phyloP scores from a whole-genome alignment of 1,140 invertebrate species.

The Mycetomoellerius zeteki region DNA sequence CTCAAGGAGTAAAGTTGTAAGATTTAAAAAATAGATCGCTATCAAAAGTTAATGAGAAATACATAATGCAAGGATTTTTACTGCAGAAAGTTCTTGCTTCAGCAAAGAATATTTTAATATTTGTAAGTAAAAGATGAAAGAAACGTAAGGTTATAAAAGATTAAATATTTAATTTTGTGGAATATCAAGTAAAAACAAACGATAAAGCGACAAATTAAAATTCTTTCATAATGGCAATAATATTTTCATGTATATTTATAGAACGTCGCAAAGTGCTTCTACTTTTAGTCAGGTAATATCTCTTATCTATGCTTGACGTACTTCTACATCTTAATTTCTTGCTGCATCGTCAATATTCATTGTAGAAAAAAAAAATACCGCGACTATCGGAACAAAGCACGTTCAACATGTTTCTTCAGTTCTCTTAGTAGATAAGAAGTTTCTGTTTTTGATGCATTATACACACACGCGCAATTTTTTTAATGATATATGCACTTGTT shows the following conservation, averaged over 20 bases:
- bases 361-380: background rate
- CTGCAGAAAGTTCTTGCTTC: background rate
- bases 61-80: background rate
- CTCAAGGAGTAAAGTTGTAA: no score
- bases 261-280: background rate
- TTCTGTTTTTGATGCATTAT: background rate
- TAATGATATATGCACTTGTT: background rate
- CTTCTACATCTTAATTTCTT: background rate
- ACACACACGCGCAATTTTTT: no score
- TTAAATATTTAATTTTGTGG: background rate
- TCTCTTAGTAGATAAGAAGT: background rate
- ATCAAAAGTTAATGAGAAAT: background rate
- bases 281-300: background rate
- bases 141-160: background rate
- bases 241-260: background rate
- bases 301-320: background rate
- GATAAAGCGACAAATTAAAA: background rate
- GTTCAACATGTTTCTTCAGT: background rate
- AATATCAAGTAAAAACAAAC: background rate
- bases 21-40: no score
- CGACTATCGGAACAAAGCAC: background rate
- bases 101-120: background rate
- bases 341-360: background rate
- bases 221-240: background rate
- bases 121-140: background rate